A percentile compares a stretch with the other conserved stretches of the same genome.
Conservation (phyloP, 2,797 vertebrate genomes). For the Rhinatrema bivittatum region DNA sequence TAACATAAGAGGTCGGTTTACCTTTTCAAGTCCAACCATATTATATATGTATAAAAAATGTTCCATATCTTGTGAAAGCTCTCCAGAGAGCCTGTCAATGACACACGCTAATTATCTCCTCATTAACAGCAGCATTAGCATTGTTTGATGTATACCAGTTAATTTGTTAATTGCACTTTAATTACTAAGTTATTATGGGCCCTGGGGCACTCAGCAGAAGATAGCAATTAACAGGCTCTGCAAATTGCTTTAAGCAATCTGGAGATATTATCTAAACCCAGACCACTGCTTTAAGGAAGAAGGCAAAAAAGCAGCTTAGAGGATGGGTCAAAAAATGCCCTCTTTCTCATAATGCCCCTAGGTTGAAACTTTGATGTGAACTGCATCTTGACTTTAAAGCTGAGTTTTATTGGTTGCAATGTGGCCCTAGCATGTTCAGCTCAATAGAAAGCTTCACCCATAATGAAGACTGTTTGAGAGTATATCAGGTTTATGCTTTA, state of each 20-base stretch:
- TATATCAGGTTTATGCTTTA: no score
- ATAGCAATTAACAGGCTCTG: slow-evolving; percentile 42
- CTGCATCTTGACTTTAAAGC: slow-evolving; percentile 1
- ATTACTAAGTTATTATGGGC: slow-evolving; percentile 55
- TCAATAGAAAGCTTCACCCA: no score
- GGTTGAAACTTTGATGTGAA: background rate
- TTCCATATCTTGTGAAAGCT: slow-evolving; percentile 22
- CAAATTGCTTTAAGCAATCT: slow-evolving; percentile 38
- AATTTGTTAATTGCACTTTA: slow-evolving; percentile 57
- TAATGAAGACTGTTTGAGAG: no score
- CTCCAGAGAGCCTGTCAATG: slow-evolving; percentile 31
- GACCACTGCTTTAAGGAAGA: slow-evolving; percentile 10
- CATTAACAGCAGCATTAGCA: slow-evolving; percentile 48
- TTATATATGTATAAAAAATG: slow-evolving; percentile 11
- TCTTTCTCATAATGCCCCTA: slow-evolving; percentile 2
- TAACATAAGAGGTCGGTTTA: no score
- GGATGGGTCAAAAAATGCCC: slow-evolving; percentile 12
- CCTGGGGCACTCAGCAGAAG: slow-evolving; percentile 39
- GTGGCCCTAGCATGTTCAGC: no score
- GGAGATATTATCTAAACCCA: slow-evolving; percentile 39
- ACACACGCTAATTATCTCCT: slow-evolving; percentile 48
- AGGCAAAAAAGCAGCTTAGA: slow-evolving; percentile 21
- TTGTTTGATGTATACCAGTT: slow-evolving; percentile 43
- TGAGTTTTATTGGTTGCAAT: no score
- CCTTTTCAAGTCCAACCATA: no score